Evolutionary conservation across 2,888 invertebrate genomes (phyloP).

Genomic region (Hemaris fuciformis): DNA sequence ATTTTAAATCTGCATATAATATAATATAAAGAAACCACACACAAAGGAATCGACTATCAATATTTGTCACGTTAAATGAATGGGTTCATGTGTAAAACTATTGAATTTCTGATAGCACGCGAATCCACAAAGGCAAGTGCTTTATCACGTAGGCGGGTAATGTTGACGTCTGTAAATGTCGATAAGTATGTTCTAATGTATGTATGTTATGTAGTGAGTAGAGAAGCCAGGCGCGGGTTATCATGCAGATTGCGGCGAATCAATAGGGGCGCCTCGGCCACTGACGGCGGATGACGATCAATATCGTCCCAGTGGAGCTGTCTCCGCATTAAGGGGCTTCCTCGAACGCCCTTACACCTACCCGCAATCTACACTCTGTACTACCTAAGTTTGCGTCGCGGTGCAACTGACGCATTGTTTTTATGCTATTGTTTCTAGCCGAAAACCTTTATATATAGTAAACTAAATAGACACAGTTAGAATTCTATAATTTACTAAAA

Average conservation of each 20-base stretch:
- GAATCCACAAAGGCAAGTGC: slow-evolving; percentile 27
- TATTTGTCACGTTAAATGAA: slow-evolving; percentile 12
- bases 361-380: slow-evolving; percentile 63
- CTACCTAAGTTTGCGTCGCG: slow-evolving; percentile 35
- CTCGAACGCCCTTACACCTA: slow-evolving; percentile 78
- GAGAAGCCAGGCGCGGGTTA: slow-evolving; percentile 75
- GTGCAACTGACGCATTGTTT: slow-evolving; percentile 19
- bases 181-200: slow-evolving; percentile 58
- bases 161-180: slow-evolving; percentile 33
- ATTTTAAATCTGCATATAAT: too few species aligned
- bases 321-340: slow-evolving; percentile 81
- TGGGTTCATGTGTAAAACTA: slow-evolving; percentile 12
- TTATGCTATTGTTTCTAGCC: not conserved
- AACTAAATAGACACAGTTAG: not conserved
- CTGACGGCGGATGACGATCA: slow-evolving; percentile 81
- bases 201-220: slow-evolving; percentile 51
- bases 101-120: slow-evolving; percentile 17
- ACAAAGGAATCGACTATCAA: not conserved
- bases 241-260: slow-evolving; percentile 82
- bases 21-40: not conserved
- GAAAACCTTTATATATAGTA: not conserved
- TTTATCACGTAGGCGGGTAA: slow-evolving; percentile 34
- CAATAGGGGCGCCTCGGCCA: slow-evolving; percentile 78
- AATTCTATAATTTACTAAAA: too few species aligned
- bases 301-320: slow-evolving; percentile 78